Base-by-base conservation (phyloP, 2,888 invertebrate genomes). In the Lamproptera curius region DNA sequence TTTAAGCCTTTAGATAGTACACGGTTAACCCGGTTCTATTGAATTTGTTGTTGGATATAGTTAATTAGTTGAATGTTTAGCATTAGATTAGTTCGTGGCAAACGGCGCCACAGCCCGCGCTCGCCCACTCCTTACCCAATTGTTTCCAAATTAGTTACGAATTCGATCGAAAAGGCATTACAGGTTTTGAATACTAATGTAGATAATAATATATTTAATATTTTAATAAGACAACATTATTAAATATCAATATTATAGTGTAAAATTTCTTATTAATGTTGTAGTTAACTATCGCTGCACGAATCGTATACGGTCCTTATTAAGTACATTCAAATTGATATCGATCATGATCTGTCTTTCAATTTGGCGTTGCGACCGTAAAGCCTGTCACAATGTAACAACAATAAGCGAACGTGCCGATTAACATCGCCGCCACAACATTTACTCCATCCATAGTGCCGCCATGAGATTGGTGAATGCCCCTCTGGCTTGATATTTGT, bases 381-480 rank as follows among this genome's bases (percentile, higher is more conserved):
- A n/a, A n/a, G 13, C 42, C 15, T 49, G 49, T 44, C 49, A 31
- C 31, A 40, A 31, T 40, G 35, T 40, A 11, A 13, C n/a, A 49
- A 49, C n/a, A 49, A 49, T 43, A 28, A 40, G 49, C 40, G 49
- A 49, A 49, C 26, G 48, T 38, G 26, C 11, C 17, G 20, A 11
- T 42, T 17, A 31, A 23, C n/a, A 31, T 26, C 16, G 15, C 28
- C 38, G 17, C 31, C 28, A 13, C 11, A 9, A 34, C 31, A 11
- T 37, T 31, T 49, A 36, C 11, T 31, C 2, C 31, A 13, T 59
- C 58, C 56, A 56, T 52, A 53, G 59, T 60, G 59, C 61, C 43
- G 4, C n/a, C n/a, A 6, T 51, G 52, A 45, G 59, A 54, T 65
- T 57, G 60, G 50, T 51, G 56, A 56, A 9, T 4, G 53, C 58